Evolutionary conservation across 2,797 vertebrate species (phyloP), one percentile per base, ranked within the genome.

Genomic region (Australoheros facetus): DNA sequence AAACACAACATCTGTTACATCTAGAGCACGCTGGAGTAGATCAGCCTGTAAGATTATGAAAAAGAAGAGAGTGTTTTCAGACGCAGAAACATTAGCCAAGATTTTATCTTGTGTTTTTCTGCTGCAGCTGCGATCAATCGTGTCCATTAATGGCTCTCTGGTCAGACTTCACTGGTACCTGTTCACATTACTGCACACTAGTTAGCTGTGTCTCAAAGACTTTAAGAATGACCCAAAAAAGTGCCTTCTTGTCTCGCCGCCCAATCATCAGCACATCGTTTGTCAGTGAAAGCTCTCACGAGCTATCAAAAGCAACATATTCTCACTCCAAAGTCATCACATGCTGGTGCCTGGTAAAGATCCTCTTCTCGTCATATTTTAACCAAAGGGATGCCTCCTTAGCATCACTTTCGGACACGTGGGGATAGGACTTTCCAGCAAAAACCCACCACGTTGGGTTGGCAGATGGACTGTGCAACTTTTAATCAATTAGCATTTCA

Each of bases 1-100:
- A 83, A 89, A 87, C 74, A 87, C 5, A 57, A 69, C 60, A 4
- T 19, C 3, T 26, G 32, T 75, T 13, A 34, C 64, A 77, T 75
- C 21, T 62, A 58, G 9, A 57, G 62, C 54, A 37, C 72, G 62
- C 45, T 14, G 37, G 48, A 51, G 57, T 9, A 11, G n/a, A 23
- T 17, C 19, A 51, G 48, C 42, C 42, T 0, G 0, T 30, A 69
- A 69, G 12, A 37, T 51, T 2, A 6, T 14, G 45, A 48, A 51
- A 66, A 48, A 66, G 23, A 28, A 51, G 5, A 48, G 45, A 12
- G 42, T 51, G 42, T 51, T 51, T 51, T 51, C 6, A 17, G 19
- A 64, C 30, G 5, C 66, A 42, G 21, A 28, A 58, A 9, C 54
- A 26, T 4, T 10, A 34, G 39, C 30, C 66, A 56, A 39, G 48